Conservation (phyloP, 2,888 invertebrate genomes). For the Drosophila neutralis region DNA sequence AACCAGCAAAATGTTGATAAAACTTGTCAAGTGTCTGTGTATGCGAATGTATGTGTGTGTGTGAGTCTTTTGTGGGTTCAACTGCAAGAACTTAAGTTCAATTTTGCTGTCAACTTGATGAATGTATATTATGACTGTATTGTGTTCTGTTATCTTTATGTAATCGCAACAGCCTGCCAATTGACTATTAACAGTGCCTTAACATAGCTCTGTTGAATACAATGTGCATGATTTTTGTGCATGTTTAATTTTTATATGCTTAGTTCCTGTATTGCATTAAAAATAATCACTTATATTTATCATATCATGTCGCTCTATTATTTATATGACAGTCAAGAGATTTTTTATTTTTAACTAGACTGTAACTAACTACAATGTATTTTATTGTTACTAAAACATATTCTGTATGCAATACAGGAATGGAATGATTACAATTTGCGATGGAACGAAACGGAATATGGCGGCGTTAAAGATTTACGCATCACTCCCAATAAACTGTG, state of each 20-base stretch:
- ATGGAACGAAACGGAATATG: constrained; percentile 98
- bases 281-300: constrained; percentile 39
- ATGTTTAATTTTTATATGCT: constrained; percentile 36
- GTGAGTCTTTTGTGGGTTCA: constrained; percentile 22
- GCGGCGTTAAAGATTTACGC: constrained; percentile 96
- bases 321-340: constrained; percentile 47
- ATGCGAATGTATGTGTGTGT: not conserved
- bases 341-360: constrained; percentile 20
- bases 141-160: constrained; percentile 7
- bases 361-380: constrained; percentile 14
- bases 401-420: constrained; percentile 87
- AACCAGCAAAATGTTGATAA: constrained; percentile 56
- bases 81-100: constrained; percentile 38
- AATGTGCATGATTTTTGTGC: constrained; percentile 46
- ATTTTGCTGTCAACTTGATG: constrained; percentile 35
- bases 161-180: constrained; percentile 19
- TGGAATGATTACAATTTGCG: constrained; percentile 99
- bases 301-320: constrained; percentile 70
- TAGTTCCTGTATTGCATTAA: constrained; percentile 17
- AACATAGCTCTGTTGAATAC: constrained; percentile 29
- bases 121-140: constrained; percentile 24
- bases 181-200: constrained; percentile 22
- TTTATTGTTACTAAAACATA: constrained; percentile 47
- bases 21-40: constrained; percentile 49
- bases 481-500: constrained; percentile 98